These are phyloP conservation scores for Charina bottae DNA, from an alignment of 2,113 vertebrate species.

Conservation along the genomic window DNA sequence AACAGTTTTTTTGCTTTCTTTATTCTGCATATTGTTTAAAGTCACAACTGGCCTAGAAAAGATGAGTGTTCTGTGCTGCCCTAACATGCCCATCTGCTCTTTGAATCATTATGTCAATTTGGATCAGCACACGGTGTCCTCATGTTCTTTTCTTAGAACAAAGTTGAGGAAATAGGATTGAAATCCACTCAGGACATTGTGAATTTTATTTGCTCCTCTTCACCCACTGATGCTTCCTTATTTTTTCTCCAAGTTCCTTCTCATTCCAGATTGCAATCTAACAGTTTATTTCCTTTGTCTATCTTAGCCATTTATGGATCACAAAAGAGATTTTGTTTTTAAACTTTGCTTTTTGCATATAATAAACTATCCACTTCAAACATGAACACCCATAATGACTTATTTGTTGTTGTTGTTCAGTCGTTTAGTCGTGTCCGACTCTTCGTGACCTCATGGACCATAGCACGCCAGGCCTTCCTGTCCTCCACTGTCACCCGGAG, in stretches of 20 bases:
- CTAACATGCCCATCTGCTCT: conserved; percentile 55
- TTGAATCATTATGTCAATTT: conserved; percentile 57
- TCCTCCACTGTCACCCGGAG: too few species aligned
- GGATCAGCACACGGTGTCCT: conserved; percentile 28
- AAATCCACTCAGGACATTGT: conserved; percentile 33
- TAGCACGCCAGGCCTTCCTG: too few species aligned
- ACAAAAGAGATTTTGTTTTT: neutral
- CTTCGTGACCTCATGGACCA: too few species aligned
- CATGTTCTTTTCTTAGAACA: conserved; percentile 53
- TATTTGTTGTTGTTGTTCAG: neutral
- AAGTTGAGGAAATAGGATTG: conserved; percentile 52
- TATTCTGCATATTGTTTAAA: conserved; percentile 44
- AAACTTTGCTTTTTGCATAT: neutral
- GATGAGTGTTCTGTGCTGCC: conserved; percentile 48
- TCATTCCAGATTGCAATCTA: neutral
- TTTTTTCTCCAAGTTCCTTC: conserved; percentile 31
- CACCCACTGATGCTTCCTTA: conserved; percentile 38
- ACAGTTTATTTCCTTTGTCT: neutral
- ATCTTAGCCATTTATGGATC: neutral
- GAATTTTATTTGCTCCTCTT: conserved; percentile 38
- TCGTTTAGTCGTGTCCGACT: too few species aligned
- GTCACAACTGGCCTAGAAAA: conserved; percentile 58
- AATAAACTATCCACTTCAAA: neutral
- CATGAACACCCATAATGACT: neutral
- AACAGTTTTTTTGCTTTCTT: conserved; percentile 25